Evolutionary conservation across 2,113 vertebrate species (phyloP).

Genomic region (Passerina amoena): DNA sequence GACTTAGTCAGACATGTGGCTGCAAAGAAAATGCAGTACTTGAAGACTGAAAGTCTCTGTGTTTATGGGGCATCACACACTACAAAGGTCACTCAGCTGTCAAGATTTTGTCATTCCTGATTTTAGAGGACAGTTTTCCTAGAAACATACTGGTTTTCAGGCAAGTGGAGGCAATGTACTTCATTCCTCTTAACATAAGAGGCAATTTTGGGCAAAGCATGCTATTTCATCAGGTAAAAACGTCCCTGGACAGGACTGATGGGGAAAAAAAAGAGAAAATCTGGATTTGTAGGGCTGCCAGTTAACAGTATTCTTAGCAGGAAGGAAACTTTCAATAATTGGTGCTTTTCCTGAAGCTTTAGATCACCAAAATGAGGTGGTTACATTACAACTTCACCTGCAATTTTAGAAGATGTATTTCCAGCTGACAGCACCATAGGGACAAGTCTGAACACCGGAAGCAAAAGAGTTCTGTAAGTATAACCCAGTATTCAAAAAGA

Average conservation of each 20-base stretch:
- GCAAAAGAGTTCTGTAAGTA: not conserved
- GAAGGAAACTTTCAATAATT: not conserved
- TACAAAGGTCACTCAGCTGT: not conserved
- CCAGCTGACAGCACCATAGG: not conserved
- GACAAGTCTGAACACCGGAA: not conserved
- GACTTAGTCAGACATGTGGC: not conserved
- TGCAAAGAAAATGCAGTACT: not conserved
- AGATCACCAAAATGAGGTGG: not conserved
- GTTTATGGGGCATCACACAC: not conserved
- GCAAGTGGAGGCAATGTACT: accelerated
- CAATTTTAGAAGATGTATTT: not conserved
- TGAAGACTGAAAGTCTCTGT: not conserved
- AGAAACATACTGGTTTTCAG: not conserved
- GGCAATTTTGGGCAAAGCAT: not conserved
- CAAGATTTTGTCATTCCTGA: not conserved
- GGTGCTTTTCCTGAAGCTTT: not conserved
- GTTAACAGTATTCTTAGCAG: not conserved
- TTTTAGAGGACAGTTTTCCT: not conserved
- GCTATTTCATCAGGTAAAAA: not conserved
- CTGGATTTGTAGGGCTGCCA: not conserved
- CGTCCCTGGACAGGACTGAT: not conserved
- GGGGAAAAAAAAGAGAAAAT: not conserved
- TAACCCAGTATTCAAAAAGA: not conserved
- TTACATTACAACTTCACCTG: not conserved
- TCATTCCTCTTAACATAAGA: not conserved